Conservation (phyloP, 2,797 vertebrate genomes). For the Agapornis canus region DNA sequence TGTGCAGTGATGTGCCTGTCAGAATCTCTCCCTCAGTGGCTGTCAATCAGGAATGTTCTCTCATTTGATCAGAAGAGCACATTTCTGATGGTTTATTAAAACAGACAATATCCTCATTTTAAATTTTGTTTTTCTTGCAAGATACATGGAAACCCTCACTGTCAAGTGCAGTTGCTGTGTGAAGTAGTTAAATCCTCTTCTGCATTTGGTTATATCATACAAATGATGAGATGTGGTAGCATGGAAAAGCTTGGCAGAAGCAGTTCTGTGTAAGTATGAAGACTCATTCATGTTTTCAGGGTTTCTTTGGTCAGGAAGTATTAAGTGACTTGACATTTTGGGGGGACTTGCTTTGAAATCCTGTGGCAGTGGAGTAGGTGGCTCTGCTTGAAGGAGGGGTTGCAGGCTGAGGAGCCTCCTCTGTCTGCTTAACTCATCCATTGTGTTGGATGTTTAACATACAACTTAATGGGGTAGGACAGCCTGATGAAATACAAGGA, state of each 20-base stretch:
- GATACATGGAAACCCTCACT: neutral
- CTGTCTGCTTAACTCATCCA: neutral
- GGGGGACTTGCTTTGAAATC: neutral
- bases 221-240: neutral
- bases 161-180: neutral
- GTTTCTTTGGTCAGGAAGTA: neutral
- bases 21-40: neutral
- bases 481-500: neutral
- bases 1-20: neutral
- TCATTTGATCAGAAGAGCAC: neutral
- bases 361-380: neutral
- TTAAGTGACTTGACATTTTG: neutral
- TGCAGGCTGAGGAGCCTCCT: neutral
- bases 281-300: neutral
- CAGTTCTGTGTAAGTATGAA: neutral
- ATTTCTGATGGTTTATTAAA: neutral
- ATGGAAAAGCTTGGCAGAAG: neutral
- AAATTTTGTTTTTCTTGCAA: neutral
- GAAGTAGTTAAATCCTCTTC: neutral
- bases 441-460: neutral
- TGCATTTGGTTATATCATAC: neutral
- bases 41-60: neutral
- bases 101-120: neutral
- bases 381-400: neutral
- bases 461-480: neutral